These are phyloP conservation scores for Cataglyphis cursor DNA, from an alignment of 2,888 invertebrate species.

Conservation along the genomic window DNA sequence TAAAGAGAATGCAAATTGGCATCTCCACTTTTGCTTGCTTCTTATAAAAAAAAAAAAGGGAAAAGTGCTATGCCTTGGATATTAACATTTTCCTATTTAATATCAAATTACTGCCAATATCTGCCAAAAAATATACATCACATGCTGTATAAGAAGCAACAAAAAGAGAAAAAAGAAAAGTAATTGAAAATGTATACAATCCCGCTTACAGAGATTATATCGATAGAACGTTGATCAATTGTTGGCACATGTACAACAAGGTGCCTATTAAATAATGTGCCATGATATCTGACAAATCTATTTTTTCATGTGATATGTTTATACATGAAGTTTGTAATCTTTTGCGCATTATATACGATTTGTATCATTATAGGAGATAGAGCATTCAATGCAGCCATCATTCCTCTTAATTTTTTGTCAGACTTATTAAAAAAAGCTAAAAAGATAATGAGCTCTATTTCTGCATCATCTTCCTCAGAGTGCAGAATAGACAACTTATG, in stretches of 20 bases:
- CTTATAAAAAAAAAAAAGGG: conserved; percentile 2
- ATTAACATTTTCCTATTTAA: conserved; percentile 55
- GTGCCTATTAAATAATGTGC: conserved; percentile 48
- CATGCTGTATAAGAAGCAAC: conserved; percentile 13
- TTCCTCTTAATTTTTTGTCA: conserved; percentile 76
- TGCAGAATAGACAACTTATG: conserved; percentile 44
- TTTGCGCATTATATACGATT: conserved; percentile 38
- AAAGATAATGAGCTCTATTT: conserved; percentile 65
- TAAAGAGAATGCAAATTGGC: conserved; percentile 27
- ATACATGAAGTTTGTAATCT: conserved; percentile 46
- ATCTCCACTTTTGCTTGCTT: conserved; percentile 25
- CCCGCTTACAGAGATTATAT: conserved; percentile 20
- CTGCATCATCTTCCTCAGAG: conserved; percentile 65
- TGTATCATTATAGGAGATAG: conserved; percentile 35
- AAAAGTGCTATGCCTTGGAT: conserved; percentile 56
- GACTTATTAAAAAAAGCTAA: conserved; percentile 57
- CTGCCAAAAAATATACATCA: conserved; percentile 76
- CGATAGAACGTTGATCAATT: conserved; percentile 22
- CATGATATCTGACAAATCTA: conserved; percentile 50
- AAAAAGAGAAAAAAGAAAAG: conserved; percentile 26
- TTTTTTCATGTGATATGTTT: conserved; percentile 49
- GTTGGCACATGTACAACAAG: conserved; percentile 30
- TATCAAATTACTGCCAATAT: conserved; percentile 79
- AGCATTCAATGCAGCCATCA: conserved; percentile 69
- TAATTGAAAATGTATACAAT: conserved; percentile 40